A percentile compares a stretch with the other conserved stretches of the same genome.
Conservation (phyloP, 1,140 invertebrate genomes). For the Hypsibius dujardini region DNA sequence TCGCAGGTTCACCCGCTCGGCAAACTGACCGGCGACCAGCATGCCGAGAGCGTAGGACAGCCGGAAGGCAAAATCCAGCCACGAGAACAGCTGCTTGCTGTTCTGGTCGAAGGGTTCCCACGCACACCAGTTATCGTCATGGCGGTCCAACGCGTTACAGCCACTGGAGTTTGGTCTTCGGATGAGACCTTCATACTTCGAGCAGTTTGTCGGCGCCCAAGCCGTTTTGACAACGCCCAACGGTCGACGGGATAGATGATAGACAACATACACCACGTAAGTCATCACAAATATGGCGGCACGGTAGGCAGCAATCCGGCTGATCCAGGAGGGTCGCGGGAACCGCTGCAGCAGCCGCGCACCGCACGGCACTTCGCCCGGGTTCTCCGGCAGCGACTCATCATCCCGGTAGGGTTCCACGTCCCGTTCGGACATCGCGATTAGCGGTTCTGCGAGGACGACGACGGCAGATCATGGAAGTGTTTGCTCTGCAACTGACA, state of each 20-base stretch:
- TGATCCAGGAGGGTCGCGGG: neutral
- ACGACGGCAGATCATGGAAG: too few species aligned
- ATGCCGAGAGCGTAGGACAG: neutral
- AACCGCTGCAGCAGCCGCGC: neutral
- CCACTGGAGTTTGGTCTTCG: slow-evolving; percentile 38
- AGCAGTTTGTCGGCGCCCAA: slow-evolving; percentile 38
- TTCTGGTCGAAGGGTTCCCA: slow-evolving; percentile 59
- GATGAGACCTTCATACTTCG: slow-evolving; percentile 47
- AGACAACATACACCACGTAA: slow-evolving; percentile 68
- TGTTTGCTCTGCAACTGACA: too few species aligned
- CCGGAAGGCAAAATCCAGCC: neutral
- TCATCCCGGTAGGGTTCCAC: too few species aligned
- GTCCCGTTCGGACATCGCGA: too few species aligned
- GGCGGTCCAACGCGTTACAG: slow-evolving; percentile 35
- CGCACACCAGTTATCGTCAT: slow-evolving; percentile 48
- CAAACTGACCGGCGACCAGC: neutral
- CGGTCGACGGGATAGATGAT: slow-evolving; percentile 77
- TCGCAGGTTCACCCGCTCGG: neutral
- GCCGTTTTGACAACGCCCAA: slow-evolving; percentile 45
- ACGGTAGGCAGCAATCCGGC: slow-evolving; percentile 36
- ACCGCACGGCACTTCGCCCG: neutral
- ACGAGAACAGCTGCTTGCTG: neutral
- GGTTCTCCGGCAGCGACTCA: too few species aligned
- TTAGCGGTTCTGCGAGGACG: too few species aligned
- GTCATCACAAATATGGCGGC: slow-evolving; percentile 56